Conservation (phyloP, 2,113 vertebrate genomes). For the Vulpes ferrilata region DNA sequence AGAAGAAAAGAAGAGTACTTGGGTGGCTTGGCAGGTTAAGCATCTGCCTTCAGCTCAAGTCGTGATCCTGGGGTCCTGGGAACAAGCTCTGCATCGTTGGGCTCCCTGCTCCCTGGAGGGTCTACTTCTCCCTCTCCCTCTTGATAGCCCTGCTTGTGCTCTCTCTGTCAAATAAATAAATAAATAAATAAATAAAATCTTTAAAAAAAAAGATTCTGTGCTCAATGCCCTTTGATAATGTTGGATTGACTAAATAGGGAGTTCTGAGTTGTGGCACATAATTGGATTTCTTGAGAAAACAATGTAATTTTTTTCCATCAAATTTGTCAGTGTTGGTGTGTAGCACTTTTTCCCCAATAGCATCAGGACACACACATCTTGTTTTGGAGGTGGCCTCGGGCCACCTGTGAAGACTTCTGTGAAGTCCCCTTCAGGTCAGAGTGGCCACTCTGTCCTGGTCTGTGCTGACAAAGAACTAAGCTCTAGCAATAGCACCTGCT, state of each 20-base stretch:
- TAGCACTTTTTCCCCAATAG: neutral
- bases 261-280: neutral
- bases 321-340: neutral
- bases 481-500: neutral
- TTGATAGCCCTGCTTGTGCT: neutral
- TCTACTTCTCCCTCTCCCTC: neutral
- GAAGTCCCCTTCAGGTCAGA: neutral
- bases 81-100: neutral
- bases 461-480: too few relatives aligned
- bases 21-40: neutral
- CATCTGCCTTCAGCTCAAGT: neutral
- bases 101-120: neutral
- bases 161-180: neutral
- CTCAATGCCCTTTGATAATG: neutral
- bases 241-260: neutral
- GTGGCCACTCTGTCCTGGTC: neutral
- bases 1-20: too few relatives aligned
- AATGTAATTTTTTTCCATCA: neutral
- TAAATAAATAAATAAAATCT: neutral
- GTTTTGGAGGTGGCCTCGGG: fast-evolving
- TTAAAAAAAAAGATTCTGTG: neutral
- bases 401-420: neutral
- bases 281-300: neutral
- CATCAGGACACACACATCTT: too few relatives aligned
- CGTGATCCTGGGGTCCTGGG: neutral